Evolutionary conservation across 2,113 vertebrate species (phyloP).

Genomic region (Erythrocercus mccallii): DNA sequence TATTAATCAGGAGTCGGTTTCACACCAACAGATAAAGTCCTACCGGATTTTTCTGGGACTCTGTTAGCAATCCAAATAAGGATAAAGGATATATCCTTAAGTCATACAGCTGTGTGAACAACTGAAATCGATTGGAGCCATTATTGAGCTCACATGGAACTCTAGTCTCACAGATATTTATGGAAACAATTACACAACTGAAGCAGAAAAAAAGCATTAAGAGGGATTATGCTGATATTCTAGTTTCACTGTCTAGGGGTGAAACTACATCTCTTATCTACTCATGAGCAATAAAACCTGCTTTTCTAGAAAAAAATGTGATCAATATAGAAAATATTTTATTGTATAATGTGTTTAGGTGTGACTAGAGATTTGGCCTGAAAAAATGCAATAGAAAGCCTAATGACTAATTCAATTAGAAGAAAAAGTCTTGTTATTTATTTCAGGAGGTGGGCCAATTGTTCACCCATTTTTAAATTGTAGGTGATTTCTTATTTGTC

Average conservation of each 20-base stretch:
- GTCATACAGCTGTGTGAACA: constrained; percentile 21
- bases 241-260: neutral
- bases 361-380: neutral
- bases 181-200: constrained; percentile 13
- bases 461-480: neutral
- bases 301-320: neutral
- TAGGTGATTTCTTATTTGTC: neutral
- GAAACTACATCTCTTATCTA: neutral
- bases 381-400: neutral
- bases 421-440: neutral
- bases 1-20: neutral
- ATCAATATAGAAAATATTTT: neutral
- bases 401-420: neutral
- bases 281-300: neutral
- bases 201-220: constrained; percentile 26
- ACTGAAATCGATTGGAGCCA: neutral
- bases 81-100: constrained; percentile 22
- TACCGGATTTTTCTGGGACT: neutral
- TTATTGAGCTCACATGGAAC: neutral
- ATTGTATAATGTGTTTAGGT: neutral
- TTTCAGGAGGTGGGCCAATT: neutral
- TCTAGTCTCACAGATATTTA: constrained; percentile 14
- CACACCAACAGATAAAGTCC: constrained; percentile 27
- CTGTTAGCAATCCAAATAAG: constrained; percentile 31
- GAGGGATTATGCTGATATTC: constrained; percentile 36